A percentile compares a stretch with the other conserved stretches of the same genome.
Conservation (phyloP, 2,888 invertebrate species). For the Gisinianus flammeolus region DNA sequence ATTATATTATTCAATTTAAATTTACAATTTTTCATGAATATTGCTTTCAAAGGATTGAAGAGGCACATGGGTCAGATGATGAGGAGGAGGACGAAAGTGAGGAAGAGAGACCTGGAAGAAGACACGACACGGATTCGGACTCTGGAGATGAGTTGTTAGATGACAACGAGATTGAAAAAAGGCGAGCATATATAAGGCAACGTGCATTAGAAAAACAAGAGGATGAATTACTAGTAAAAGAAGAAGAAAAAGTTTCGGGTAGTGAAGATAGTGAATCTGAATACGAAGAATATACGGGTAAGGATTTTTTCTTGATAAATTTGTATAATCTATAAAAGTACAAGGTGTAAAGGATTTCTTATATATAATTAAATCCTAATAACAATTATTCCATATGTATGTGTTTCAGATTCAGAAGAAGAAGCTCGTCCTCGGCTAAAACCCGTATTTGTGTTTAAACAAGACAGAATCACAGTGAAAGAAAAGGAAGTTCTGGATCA, state of each 20-base stretch:
- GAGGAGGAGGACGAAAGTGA: conserved; percentile 68
- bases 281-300: conserved; percentile 79
- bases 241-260: conserved; percentile 69
- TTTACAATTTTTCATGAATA: not conserved
- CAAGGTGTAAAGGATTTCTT: not conserved
- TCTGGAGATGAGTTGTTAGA: conserved; percentile 77
- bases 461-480: conserved; percentile 91
- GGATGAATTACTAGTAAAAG: conserved; percentile 72
- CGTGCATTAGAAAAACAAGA: conserved; percentile 72
- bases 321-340: not conserved
- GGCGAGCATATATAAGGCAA: conserved; percentile 73
- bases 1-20: not conserved
- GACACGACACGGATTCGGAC: conserved; percentile 63
- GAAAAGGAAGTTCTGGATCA: conserved; percentile 90
- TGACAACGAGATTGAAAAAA: conserved; percentile 81
- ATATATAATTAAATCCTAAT: not conserved
- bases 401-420: conserved; percentile 71
- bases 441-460: conserved; percentile 91
- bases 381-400: not conserved
- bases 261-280: conserved; percentile 69
- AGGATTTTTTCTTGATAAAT: conserved; percentile 10
- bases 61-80: conserved; percentile 70
- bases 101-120: conserved; percentile 62
- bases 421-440: conserved; percentile 91
- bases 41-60: conserved; percentile 59